Evolutionary conservation across 2,113 vertebrate genomes (phyloP), one percentile per base, ranked within the genome.

Genomic region (Xiphorhynchus elegans): DNA sequence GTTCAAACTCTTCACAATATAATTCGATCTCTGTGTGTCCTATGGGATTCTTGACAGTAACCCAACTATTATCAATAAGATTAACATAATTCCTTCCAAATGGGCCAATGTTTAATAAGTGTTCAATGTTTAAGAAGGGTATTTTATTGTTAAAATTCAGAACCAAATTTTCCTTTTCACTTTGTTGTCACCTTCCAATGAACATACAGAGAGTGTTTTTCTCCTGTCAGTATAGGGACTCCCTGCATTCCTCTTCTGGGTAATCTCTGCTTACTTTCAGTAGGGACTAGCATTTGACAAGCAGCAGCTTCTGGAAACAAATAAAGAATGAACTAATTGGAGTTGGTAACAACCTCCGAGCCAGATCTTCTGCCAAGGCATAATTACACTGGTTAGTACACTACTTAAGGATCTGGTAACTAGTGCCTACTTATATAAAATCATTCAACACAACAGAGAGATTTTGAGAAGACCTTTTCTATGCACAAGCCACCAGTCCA

Each of bases 51-150:
- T 50, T 80, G 68, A 37, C 29, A 35, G n/a, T 39, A 96, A 69
- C 18, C 7, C 2, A 16, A 31, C 5, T 60, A 64, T 82, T 96
- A 81, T 53, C 50, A 60, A 64, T 73, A 68, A 58, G 73, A 96
- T 93, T 97, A 90, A 15, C 66, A 93, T 92, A 13, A 42, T 77
- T 85, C 40, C 89, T 96, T 96, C 79, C 67, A 89, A 95, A 88
- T 75, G 44, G 72, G 52, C 52, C 72, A 91, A 78, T n/a, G 37
- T 28, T 89, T 91, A 96, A 29, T 55, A 59, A 49, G 9, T 21
- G 37, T 37, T 37, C 37, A 37, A 37, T 37, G 37, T 37, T 37
- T 37, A 37, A 84, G 76, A 42, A 93, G 42, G 10, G 13, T 93
- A 23, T 95, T 93, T 63, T 56, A 53, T 66, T 17, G 20, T 72